phyloP scores from a whole-genome alignment of 2,888 invertebrate genomes.

The Ophioninae sp. region DNA sequence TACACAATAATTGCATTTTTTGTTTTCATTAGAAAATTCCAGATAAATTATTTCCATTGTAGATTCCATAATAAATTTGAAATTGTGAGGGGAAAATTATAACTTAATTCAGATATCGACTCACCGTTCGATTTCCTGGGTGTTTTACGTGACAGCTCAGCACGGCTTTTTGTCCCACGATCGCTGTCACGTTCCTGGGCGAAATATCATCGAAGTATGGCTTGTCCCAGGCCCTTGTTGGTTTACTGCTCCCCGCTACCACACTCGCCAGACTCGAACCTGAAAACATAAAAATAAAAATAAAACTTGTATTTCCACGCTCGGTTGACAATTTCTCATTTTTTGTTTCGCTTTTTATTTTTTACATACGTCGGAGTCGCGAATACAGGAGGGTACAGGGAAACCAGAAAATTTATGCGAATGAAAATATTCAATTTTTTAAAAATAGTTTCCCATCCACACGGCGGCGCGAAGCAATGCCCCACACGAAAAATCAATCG shows the following conservation, averaged over 20 bases:
- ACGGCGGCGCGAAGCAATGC: not conserved
- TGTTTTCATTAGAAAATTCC: no score
- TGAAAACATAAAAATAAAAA: slow-evolving; percentile 62
- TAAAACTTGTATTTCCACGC: not conserved
- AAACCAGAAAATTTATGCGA: not conserved
- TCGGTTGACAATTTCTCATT: not conserved
- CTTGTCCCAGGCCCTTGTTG: slow-evolving; percentile 82
- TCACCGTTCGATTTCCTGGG: slow-evolving; percentile 93
- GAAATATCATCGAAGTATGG: slow-evolving; percentile 94
- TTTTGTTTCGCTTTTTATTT: not conserved
- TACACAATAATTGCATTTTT: no score
- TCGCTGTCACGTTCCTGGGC: slow-evolving; percentile 91
- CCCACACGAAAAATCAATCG: not conserved
- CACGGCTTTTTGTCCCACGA: slow-evolving; percentile 91
- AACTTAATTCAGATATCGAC: slow-evolving; percentile 71
- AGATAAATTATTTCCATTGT: no score
- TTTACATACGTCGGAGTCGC: not conserved
- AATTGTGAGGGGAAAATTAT: no score
- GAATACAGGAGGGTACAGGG: not conserved
- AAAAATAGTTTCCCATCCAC: not conserved
- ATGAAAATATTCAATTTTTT: not conserved
- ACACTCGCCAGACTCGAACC: slow-evolving; percentile 79
- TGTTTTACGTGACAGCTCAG: slow-evolving; percentile 92
- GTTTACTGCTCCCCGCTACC: slow-evolving; percentile 76
- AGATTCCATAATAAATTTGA: no score